Base-by-base conservation (phyloP, 2,797 vertebrate genomes). In the Pteropus rufus region DNA sequence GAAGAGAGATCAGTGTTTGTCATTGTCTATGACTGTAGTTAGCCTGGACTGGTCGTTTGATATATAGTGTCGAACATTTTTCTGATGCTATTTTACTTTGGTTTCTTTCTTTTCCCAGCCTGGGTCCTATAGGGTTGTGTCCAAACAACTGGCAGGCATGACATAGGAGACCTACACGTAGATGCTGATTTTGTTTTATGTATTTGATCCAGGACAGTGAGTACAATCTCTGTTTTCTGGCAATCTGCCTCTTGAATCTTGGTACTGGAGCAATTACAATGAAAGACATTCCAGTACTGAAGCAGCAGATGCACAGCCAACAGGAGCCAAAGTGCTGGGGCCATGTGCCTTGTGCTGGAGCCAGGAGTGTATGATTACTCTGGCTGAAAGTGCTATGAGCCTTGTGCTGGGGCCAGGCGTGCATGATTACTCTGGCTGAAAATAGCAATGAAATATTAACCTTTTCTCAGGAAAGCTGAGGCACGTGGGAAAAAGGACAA, bases 391-490 rank as follows among this genome's bases (percentile, higher is more conserved):
- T 36, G 36, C 21, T 10, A 6, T 5, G 44, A 14, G 3, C 12
- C 19, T 14, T 16, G 34, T 0, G 1, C 54, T 36, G 49, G 64
- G 46, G 52, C 46, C 2, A 7, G 26, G 2, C 7, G 23, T 0
- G 11, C 2, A 1, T 21, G 77, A 56, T 31, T 21, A 18, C 26
- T 56, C 11, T 24, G 21, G 34, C 44, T 21, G 29, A 26, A 89
- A 86, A 65, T 19, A 54, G 34, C 31, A 56, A 41, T 4, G 31
- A 46, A 18, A 29, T 64, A 29, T 21, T 64, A 26, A 39, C 44
- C 44, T 89, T 64, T 79, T 77, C 54, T 89, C 6, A 26, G 39
- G 84, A 79, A 83, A 75, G 49, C 31, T 10, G 29, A 96, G 44
- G 44, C 49, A 84, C 10, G 2, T 0, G 23, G 65, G 23, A 34